phyloP scores from a whole-genome alignment of 2,113 vertebrate genomes.

The Hyperopisus bebe region DNA sequence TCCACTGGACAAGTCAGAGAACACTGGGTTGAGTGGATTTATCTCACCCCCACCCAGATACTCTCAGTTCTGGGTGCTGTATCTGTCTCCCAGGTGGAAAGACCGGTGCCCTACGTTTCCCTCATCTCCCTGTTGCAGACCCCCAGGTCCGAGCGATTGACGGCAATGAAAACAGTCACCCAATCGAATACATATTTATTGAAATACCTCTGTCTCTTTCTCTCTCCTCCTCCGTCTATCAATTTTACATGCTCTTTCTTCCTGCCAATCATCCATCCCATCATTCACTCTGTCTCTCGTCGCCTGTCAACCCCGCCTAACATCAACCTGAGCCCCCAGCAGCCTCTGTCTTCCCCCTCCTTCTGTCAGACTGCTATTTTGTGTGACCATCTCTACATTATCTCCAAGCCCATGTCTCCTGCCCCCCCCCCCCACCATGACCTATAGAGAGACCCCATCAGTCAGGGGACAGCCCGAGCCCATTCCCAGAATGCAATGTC shows the following conservation, averaged over 20 bases:
- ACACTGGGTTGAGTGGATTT: background rate
- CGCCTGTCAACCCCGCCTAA: background rate
- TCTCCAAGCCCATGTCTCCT: background rate
- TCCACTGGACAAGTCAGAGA: background rate
- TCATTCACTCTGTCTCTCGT: background rate
- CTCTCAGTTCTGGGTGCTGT: background rate
- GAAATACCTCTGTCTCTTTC: background rate
- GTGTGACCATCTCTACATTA: background rate
- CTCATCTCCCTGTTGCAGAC: background rate
- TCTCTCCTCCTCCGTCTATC: background rate
- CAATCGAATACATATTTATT: background rate
- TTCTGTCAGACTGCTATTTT: background rate
- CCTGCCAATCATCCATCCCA: background rate
- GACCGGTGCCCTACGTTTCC: background rate
- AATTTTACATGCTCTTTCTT: background rate
- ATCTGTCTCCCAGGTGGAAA: background rate
- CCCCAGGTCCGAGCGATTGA: background rate
- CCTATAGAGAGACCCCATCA: background rate
- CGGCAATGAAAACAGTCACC: background rate
- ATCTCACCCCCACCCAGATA: background rate
- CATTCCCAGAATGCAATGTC: background rate
- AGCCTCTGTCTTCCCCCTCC: background rate
- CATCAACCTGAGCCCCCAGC: background rate
- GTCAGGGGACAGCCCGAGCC: background rate
- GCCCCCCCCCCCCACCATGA: background rate